phyloP scores from a whole-genome alignment of 2,113 vertebrate species.

The Cynocephalus volans region DNA sequence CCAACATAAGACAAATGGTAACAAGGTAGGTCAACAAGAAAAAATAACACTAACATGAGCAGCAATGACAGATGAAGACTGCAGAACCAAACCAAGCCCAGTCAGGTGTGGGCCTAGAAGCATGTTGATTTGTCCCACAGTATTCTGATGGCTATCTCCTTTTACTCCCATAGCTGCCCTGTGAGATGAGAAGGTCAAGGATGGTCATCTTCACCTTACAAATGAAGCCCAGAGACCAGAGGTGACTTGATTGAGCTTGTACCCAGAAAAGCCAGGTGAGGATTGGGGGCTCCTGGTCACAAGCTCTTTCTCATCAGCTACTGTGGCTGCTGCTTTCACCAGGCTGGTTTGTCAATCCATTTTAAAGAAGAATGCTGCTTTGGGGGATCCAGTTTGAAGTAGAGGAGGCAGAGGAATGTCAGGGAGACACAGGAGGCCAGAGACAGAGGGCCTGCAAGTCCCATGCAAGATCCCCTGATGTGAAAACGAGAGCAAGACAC shows the following conservation, averaged over 20 bases:
- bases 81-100: neutral
- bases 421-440: neutral
- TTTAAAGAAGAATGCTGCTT: neutral
- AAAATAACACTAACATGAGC: neutral
- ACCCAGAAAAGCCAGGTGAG: neutral
- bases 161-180: neutral
- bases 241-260: neutral
- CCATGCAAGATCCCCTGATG: neutral
- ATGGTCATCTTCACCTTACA: neutral
- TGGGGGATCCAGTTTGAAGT: neutral
- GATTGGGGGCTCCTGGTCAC: neutral
- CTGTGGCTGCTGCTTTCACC: neutral
- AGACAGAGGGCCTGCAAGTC: neutral
- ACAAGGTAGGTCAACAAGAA: neutral
- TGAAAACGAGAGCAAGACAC: neutral
- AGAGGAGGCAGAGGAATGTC: neutral
- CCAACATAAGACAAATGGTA: neutral
- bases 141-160: neutral
- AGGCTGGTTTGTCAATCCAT: neutral
- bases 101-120: neutral
- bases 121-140: neutral
- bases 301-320: neutral
- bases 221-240: neutral
- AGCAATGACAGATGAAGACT: neutral
- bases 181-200: neutral